Percentiles rank a stretch among this genome's conserved stretches.
Evolutionary conservation across 2,888 invertebrate species (phyloP).

Genomic region (Dermolepida albohirtum): DNA sequence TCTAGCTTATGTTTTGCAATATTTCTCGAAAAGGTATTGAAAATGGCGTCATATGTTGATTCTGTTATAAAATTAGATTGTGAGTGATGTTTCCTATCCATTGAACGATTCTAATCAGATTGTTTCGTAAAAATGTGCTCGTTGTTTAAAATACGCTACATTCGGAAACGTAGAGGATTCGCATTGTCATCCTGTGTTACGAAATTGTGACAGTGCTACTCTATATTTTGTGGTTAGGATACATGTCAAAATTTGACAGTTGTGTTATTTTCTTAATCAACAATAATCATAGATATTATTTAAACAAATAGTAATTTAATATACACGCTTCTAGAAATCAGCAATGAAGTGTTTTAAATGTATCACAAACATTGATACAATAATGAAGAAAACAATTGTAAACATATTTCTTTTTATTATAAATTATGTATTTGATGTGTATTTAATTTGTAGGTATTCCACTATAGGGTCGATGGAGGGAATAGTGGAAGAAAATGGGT

Average conservation of each 20-base stretch:
- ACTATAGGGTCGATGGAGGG: constrained; percentile 81
- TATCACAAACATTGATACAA: constrained; percentile 2
- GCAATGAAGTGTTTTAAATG: constrained; percentile 15
- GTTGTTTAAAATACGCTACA: constrained; percentile 39
- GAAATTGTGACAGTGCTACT: constrained; percentile 42
- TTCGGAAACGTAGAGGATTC: constrained; percentile 31
- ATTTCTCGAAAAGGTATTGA: constrained; percentile 64
- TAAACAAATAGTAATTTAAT: constrained; percentile 7
- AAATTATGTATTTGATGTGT: neutral
- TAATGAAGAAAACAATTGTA: constrained; percentile 16
- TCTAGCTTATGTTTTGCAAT: constrained; percentile 57
- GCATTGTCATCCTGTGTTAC: constrained; percentile 45
- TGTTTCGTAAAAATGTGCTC: constrained; percentile 47
- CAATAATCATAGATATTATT: constrained; percentile 9
- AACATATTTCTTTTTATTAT: neutral
- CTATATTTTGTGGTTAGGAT: constrained; percentile 51
- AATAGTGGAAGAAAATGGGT: constrained; percentile 93
- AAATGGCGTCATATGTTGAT: constrained; percentile 66
- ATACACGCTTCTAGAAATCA: neutral
- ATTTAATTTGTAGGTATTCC: constrained; percentile 56
- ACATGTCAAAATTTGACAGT: constrained; percentile 47
- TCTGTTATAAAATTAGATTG: constrained; percentile 63
- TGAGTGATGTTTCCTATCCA: constrained; percentile 49
- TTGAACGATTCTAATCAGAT: constrained; percentile 34
- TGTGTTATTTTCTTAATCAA: constrained; percentile 9